Base-by-base conservation (phyloP, 2,888 invertebrate species). In the Amphipyra tragopoginis region DNA sequence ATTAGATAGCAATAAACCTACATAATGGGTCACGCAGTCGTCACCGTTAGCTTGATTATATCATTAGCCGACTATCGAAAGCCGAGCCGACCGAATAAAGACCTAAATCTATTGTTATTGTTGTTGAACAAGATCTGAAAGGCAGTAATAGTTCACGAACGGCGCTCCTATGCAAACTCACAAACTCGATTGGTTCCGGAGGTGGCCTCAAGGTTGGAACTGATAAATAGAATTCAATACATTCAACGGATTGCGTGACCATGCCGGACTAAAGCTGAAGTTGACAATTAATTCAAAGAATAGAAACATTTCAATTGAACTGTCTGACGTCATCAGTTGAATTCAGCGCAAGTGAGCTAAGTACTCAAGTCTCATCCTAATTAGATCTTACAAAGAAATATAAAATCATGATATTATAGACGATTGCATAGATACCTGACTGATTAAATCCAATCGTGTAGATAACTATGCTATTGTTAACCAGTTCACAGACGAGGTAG, bases 181-280 rank as follows among this genome's bases (percentile, higher is more conserved):
- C 81, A 73, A 77, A 77, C 63, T 75, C 78, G 83, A 91, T 93
- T 90, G 83, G 91, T 89, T 90, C 87, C 90, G 86, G 83, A 86
- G 87, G 83, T 75, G 77, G 72, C 77, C 67, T 80, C 93, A 93
- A 93, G 93, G 94, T 81, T 86, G 82, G 53, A 65, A 63, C 85
- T 86, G 89, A 89, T 91, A 90, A 90, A 90, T 87, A 86, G 81
- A 84, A 89, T 84, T 86, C 85, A 85, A 81, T 85, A 79, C 80
- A 85, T 81, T 82, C 79, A 84, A 83, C 75, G 79, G 78, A 76
- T 76, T 84, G 85, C 84, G 85, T 83, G 87, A 82, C 79, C 80
- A 75, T 66, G 76, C 69, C 75, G 70, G 82, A 83, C 81, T 77
- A 78, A 75, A 72, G 76, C 65, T 79, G 71, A 72, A 76, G 79